Evolutionary conservation across 2,888 invertebrate species (phyloP).

Genomic region (Formica aserva): DNA sequence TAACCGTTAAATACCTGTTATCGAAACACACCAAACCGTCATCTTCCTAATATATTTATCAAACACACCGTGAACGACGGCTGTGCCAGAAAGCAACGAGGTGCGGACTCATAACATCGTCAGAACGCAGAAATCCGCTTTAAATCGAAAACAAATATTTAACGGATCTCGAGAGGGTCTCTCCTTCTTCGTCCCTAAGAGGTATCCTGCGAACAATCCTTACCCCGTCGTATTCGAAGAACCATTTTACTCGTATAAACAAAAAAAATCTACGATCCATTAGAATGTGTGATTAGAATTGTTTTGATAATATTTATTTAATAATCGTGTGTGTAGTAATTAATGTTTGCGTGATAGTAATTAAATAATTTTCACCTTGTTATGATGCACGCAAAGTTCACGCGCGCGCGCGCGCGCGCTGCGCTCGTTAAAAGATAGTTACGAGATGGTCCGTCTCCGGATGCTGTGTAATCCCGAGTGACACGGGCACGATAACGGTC

Average conservation of each 20-base stretch:
- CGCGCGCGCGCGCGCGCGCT: not conserved
- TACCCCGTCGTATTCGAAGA: not conserved
- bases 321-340: not conserved
- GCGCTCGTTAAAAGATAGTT: slow-evolving; percentile 41
- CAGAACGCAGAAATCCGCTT: slow-evolving; percentile 78
- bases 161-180: slow-evolving; percentile 62
- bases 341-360: slow-evolving; percentile 4
- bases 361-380: slow-evolving; percentile 15
- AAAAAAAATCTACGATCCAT: not conserved
- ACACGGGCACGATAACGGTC: slow-evolving; percentile 74
- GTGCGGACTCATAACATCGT: slow-evolving; percentile 71
- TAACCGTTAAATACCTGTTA: slow-evolving; percentile 79
- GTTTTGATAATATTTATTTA: not conserved
- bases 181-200: slow-evolving; percentile 24
- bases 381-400: slow-evolving; percentile 7
- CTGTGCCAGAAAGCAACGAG: slow-evolving; percentile 61
- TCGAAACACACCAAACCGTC: slow-evolving; percentile 80
- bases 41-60: slow-evolving; percentile 82
- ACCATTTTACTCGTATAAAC: not conserved
- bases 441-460: slow-evolving; percentile 65
- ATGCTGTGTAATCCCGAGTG: slow-evolving; percentile 70
- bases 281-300: not conserved
- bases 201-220: not conserved
- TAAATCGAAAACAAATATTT: slow-evolving; percentile 84
- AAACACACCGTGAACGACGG: slow-evolving; percentile 75